Conservation (phyloP, 1,140 invertebrate genomes). For the Scylla paramamosain region DNA sequence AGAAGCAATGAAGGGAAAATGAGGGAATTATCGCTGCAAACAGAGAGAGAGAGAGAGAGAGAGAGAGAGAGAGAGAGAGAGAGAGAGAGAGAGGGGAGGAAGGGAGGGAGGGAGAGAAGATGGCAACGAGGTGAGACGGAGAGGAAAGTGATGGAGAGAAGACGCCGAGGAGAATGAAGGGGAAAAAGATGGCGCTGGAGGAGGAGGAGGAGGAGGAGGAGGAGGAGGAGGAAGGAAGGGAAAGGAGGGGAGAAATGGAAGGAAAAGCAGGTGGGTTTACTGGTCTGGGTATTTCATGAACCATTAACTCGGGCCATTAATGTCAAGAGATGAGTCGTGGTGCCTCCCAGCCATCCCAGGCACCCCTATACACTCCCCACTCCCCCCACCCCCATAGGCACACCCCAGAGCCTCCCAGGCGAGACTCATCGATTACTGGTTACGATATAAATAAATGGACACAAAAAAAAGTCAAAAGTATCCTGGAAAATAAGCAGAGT, state of each 20-base stretch:
- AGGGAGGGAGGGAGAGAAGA: slow-evolving; percentile 33
- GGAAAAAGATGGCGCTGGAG: not conserved
- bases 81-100: not conserved
- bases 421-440: not conserved
- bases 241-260: not conserved
- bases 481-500: not conserved
- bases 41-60: slow-evolving; percentile 37
- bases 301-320: slow-evolving; percentile 4
- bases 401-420: not conserved
- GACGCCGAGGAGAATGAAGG: not conserved
- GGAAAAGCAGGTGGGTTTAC: slow-evolving; percentile 15
- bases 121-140: not conserved
- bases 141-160: not conserved
- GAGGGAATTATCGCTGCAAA: slow-evolving; percentile 14
- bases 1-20: not conserved
- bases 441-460: not conserved
- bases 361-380: not conserved
- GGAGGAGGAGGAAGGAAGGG: not conserved
- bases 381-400: not conserved
- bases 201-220: not conserved
- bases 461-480: not conserved
- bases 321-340: slow-evolving; percentile 12
- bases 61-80: slow-evolving; percentile 29
- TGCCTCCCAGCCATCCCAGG: not conserved
- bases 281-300: slow-evolving; percentile 22